These are phyloP conservation scores for Rafetus swinhoei DNA, from an alignment of 2,113 vertebrate genomes.

Conservation along the genomic window DNA sequence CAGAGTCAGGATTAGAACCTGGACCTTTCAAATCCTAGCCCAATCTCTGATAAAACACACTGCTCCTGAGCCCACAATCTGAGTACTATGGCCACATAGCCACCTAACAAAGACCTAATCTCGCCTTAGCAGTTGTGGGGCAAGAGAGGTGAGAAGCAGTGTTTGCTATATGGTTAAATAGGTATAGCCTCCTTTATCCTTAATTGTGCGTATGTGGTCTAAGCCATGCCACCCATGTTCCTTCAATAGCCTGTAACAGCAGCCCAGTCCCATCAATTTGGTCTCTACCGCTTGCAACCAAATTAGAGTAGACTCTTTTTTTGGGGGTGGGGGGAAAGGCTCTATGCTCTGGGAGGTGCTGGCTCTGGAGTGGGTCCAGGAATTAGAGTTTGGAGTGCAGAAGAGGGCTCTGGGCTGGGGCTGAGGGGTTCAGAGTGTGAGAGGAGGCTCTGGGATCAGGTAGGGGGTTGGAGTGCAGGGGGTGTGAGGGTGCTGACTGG, in stretches of 20 bases:
- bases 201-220: neutral
- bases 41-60: neutral
- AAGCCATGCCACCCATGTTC: neutral
- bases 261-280: neutral
- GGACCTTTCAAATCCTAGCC: neutral
- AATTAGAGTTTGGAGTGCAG: no score
- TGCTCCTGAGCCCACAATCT: neutral
- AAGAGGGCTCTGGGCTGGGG: no score
- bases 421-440: no score
- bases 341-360: no score
- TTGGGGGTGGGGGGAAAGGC: neutral
- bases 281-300: neutral
- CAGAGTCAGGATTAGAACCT: neutral
- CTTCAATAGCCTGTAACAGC: neutral
- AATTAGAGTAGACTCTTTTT: neutral
- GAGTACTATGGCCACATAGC: neutral
- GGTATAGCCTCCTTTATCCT: neutral
- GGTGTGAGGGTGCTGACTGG: no score
- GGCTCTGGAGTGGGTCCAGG: no score
- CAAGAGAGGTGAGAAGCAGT: neutral
- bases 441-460: no score
- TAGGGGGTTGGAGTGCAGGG: no score
- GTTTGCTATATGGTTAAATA: neutral
- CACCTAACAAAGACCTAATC: neutral
- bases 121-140: fast-evolving